phyloP scores from a whole-genome alignment of 2,888 invertebrate species.

The Ischnura elegans region DNA sequence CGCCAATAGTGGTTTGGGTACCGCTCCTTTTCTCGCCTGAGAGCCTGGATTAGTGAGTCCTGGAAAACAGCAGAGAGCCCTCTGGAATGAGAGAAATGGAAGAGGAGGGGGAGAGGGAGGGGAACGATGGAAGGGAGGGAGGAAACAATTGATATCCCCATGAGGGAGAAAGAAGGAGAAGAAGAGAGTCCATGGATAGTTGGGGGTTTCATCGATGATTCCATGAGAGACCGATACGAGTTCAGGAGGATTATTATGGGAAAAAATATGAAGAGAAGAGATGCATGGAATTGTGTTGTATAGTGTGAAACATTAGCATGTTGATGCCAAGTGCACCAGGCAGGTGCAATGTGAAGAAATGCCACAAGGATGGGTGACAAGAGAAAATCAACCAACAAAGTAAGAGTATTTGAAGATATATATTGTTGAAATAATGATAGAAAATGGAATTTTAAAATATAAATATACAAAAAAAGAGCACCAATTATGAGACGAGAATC shows the following conservation, averaged over 20 bases:
- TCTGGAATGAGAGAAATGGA: conserved; percentile 85
- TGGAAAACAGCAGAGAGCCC: conserved; percentile 92
- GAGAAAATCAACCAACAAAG: not conserved
- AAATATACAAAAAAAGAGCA: not conserved
- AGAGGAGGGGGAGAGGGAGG: conserved; percentile 76
- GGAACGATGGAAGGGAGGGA: conserved; percentile 70
- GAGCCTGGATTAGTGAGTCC: conserved; percentile 88
- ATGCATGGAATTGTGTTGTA: not conserved
- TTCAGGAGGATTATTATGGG: not conserved
- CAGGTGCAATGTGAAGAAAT: not conserved
- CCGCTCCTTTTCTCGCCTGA: conserved; percentile 87
- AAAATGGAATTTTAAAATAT: not conserved
- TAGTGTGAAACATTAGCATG: not conserved
- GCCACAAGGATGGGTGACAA: not conserved
- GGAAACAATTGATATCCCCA: conserved; percentile 68
- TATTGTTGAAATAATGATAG: not conserved
- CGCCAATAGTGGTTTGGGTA: conserved; percentile 87
- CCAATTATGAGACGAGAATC: not conserved
- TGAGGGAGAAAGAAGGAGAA: conserved; percentile 69
- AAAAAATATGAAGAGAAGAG: not conserved
- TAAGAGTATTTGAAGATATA: not conserved
- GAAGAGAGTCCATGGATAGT: conserved; percentile 24
- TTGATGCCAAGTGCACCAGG: not conserved
- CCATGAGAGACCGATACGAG: not conserved
- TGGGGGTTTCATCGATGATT: not conserved